Percentiles rank a stretch among this genome's conserved stretches.
These are phyloP conservation scores for Proales similis DNA, from an alignment of 1,140 invertebrate genomes.

Conservation along the genomic window DNA sequence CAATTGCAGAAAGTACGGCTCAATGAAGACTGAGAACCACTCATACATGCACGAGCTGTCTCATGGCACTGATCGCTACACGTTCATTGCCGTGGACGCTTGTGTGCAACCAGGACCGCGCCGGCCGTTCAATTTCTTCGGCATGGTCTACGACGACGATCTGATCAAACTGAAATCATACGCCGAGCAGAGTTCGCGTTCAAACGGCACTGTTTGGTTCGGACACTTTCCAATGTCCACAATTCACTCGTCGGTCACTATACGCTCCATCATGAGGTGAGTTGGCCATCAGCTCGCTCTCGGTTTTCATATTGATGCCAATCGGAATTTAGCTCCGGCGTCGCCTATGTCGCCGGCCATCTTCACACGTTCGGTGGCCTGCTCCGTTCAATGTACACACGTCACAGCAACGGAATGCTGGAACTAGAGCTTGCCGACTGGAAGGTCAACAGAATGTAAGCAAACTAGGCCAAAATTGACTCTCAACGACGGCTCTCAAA, in stretches of 20 bases:
- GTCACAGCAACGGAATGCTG: constrained; percentile 71
- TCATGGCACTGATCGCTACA: constrained; percentile 58
- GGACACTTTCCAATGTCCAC: constrained; percentile 87
- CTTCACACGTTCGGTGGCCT: constrained; percentile 72
- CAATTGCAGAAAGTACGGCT: constrained; percentile 21
- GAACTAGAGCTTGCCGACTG: constrained; percentile 86
- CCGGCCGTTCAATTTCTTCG: constrained; percentile 86
- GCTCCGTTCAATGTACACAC: constrained; percentile 75
- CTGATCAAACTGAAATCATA: constrained; percentile 29
- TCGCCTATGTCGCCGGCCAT: constrained; percentile 83
- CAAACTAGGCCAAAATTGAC: constrained; percentile 38
- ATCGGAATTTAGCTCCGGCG: constrained; percentile 54
- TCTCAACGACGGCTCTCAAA: not conserved
- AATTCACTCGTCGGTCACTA: constrained; percentile 61
- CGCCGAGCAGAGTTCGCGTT: constrained; percentile 50
- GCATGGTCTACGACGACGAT: constrained; percentile 49
- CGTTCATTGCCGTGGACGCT: constrained; percentile 80
- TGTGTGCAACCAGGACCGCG: constrained; percentile 71
- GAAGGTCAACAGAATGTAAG: constrained; percentile 80
- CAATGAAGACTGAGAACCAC: constrained; percentile 3
- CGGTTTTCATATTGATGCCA: no score
- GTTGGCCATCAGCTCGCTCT: no score
- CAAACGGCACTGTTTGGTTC: constrained; percentile 68
- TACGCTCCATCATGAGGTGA: constrained; percentile 11
- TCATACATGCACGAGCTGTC: constrained; percentile 29